Evolutionary conservation across 2,888 invertebrate species (phyloP).

Genomic region (Hemaris fuciformis): DNA sequence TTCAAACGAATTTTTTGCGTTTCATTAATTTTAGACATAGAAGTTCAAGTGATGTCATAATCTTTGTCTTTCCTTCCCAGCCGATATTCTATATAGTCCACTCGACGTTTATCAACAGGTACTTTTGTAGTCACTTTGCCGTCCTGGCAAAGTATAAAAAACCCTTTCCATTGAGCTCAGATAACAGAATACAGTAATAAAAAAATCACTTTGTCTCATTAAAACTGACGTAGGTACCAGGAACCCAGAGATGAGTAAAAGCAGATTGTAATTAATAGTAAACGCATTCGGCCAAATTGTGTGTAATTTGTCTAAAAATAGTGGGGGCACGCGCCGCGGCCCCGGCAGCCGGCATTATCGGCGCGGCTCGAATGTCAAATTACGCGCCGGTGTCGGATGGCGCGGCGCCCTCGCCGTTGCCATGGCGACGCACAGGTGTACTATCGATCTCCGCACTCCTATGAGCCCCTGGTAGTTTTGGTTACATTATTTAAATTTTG

Average conservation of each 20-base stretch:
- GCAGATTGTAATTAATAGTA: constrained; percentile 1
- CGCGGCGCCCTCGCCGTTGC: constrained; percentile 68
- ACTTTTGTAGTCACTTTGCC: too few relatives aligned
- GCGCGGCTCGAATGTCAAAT: constrained; percentile 77
- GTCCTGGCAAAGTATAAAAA: too few relatives aligned
- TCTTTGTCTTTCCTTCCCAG: too few relatives aligned
- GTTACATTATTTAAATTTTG: constrained; percentile 7
- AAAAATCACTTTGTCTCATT: too few relatives aligned
- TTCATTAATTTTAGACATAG: too few relatives aligned
- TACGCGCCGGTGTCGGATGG: constrained; percentile 77
- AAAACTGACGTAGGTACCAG: not conserved
- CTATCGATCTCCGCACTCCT: constrained; percentile 63
- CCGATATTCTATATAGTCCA: too few relatives aligned
- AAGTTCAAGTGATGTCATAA: too few relatives aligned
- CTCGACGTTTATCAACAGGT: too few relatives aligned
- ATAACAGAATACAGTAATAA: too few relatives aligned
- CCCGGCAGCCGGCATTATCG: constrained; percentile 70
- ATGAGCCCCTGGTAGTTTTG: constrained; percentile 43
- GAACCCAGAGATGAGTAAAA: not conserved
- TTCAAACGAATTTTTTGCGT: too few relatives aligned
- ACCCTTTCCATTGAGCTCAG: too few relatives aligned
- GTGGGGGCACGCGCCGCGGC: constrained; percentile 47
- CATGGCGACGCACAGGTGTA: constrained; percentile 75
- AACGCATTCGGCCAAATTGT: constrained; percentile 12
- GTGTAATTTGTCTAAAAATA: constrained; percentile 35